Percentiles rank a stretch among this genome's conserved stretches.
Evolutionary conservation across 2,113 vertebrate genomes (phyloP).

Genomic region (Chionodraco myersi): DNA sequence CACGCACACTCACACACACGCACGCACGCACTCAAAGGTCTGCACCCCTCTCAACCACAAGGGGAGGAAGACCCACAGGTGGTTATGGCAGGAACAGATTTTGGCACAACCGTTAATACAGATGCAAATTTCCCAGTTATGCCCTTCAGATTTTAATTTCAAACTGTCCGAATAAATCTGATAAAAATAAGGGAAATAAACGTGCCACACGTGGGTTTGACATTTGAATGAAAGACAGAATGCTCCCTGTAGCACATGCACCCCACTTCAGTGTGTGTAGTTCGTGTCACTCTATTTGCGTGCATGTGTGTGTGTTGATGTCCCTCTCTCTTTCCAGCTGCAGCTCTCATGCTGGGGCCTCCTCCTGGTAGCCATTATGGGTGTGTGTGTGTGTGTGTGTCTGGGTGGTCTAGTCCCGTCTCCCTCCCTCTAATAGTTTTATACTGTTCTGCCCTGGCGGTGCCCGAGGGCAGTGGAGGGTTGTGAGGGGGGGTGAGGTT

Average conservation of each 20-base stretch:
- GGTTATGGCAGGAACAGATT: slow-evolving; percentile 48
- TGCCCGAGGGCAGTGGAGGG: slow-evolving; percentile 89
- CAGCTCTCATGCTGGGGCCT: slow-evolving; percentile 80
- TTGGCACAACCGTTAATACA: slow-evolving; percentile 23
- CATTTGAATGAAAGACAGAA: slow-evolving; percentile 66
- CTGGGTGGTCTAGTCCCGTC: slow-evolving; percentile 92
- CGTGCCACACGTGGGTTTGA: slow-evolving; percentile 63
- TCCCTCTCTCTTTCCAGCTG: slow-evolving; percentile 74
- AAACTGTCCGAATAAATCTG: slow-evolving; percentile 17
- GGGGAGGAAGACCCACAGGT: slow-evolving; percentile 47
- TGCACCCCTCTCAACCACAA: slow-evolving; percentile 12
- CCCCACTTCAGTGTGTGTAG: slow-evolving; percentile 45
- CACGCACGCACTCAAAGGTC: neutral
- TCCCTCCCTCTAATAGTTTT: slow-evolving; percentile 85
- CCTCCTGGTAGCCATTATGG: slow-evolving; percentile 87
- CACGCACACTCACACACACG: too few species aligned
- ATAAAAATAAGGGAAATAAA: slow-evolving; percentile 27
- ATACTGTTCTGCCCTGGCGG: slow-evolving; percentile 89
- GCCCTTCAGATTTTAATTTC: slow-evolving; percentile 15
- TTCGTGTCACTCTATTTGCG: slow-evolving; percentile 38
- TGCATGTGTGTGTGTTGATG: slow-evolving; percentile 28
- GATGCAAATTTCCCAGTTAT: slow-evolving; percentile 40
- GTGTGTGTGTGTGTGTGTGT: slow-evolving; percentile 77
- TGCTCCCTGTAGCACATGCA: slow-evolving; percentile 5
- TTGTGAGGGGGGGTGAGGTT: slow-evolving; percentile 31